Evolutionary conservation across 1,140 invertebrate genomes (phyloP), one percentile per base, ranked within the genome.

Genomic region (Euglossa dilemma): DNA sequence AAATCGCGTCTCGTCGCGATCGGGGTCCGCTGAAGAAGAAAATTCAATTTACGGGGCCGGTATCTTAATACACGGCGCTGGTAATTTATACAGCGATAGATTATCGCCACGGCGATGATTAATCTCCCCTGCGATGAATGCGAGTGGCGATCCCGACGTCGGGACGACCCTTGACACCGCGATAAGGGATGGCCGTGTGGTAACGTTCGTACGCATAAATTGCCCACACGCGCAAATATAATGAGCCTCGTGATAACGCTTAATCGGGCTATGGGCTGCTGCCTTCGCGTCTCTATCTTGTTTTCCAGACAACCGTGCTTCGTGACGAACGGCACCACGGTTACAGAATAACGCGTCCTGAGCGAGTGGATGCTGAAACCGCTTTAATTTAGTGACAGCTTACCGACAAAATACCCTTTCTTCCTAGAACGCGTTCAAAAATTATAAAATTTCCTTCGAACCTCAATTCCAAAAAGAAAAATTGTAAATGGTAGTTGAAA

Each of bases 1-100:
- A 23, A 9, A 11, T 45, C 28, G 11, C 11, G 20, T 0, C 12
- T 9, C 8, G 47, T 67, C 9, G 61, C n/a, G n/a, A n/a, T n/a
- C n/a, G n/a, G n/a, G n/a, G n/a, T n/a, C n/a, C n/a, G n/a, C n/a
- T n/a, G n/a, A n/a, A 57, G 52, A 82, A 43, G 73, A 69, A 76
- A 66, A 82, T 82, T 82, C 80, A 82, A 82, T 82, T 82, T 82
- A 67, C 80, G 14, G 14, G 25, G 0, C 14, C 50, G 14, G 61
- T 82, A 82, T 82, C 80, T 82, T 82, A 82, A 82, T 75, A 67
- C 25, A 45, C 52, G 63, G 14, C 18, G 14, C 25, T 59, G 73
- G 50, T 82, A 82, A 82, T 82, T 82, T 82, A 82, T 82, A 67
- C 64, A 50, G 45, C 72, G n/a, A 59, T 82, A 82, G 80, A 82